Evolutionary conservation across 1,140 invertebrate genomes (phyloP).

Genomic region (Schlechtendalia chinensis): DNA sequence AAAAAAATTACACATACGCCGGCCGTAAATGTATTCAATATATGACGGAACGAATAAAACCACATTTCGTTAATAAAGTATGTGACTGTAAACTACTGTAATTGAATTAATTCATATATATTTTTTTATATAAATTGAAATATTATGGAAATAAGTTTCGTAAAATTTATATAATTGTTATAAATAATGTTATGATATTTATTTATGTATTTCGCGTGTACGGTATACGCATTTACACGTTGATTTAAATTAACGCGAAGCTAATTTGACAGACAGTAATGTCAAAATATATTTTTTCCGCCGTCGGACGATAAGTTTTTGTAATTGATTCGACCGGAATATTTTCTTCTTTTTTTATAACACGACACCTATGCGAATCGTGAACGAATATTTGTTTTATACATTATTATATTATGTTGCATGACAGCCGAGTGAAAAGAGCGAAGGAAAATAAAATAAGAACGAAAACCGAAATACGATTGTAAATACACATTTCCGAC

Average conservation of each 20-base stretch:
- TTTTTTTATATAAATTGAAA: background rate
- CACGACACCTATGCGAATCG: too few species aligned
- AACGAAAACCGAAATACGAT: too few species aligned
- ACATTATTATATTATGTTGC: too few species aligned
- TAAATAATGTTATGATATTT: background rate
- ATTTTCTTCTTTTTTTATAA: too few species aligned
- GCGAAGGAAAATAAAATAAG: too few species aligned
- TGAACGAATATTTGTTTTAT: too few species aligned
- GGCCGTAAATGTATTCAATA: background rate
- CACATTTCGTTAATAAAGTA: background rate
- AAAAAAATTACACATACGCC: background rate
- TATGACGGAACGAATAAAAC: background rate
- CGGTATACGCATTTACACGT: background rate
- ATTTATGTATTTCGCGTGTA: background rate
- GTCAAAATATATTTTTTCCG: background rate
- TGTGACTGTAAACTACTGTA: background rate
- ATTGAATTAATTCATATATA: conserved; percentile 19
- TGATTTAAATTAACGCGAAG: conserved; percentile 7
- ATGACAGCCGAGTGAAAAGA: too few species aligned
- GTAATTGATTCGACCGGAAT: too few species aligned
- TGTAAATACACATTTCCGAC: too few species aligned
- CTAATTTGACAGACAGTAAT: conserved; percentile 5
- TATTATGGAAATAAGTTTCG: background rate
- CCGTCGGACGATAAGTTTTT: too few species aligned
- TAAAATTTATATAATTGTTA: conserved; percentile 5